These are phyloP conservation scores for Augochlorella aurata DNA, from an alignment of 2,888 invertebrate species.

Conservation along the genomic window DNA sequence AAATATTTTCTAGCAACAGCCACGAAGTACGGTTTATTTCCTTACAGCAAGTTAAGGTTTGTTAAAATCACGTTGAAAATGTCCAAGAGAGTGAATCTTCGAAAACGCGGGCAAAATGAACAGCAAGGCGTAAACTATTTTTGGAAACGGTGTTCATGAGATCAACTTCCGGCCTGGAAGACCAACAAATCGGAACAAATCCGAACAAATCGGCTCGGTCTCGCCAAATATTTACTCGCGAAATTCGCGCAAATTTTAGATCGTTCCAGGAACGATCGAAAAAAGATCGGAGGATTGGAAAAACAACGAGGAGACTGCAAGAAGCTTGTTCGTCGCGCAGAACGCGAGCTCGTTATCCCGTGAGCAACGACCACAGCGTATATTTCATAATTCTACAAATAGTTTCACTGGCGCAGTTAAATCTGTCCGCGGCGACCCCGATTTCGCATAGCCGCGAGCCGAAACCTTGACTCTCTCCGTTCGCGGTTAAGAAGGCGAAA, in stretches of 20 bases:
- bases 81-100: too few species aligned
- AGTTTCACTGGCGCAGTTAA: conserved; percentile 63
- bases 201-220: not conserved
- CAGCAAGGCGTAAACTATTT: too few species aligned
- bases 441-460: conserved; percentile 56
- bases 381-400: conserved; percentile 71
- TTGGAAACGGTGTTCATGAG: too few species aligned
- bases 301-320: conserved; percentile 16
- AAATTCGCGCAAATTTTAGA: not conserved
- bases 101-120: too few species aligned
- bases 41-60: not conserved
- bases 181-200: not conserved
- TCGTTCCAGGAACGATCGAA: not conserved
- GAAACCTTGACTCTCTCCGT: conserved; percentile 63
- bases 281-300: conserved; percentile 12
- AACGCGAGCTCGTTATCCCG: conserved; percentile 31
- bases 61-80: not conserved
- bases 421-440: conserved; percentile 58
- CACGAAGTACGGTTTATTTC: not conserved
- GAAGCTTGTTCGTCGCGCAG: conserved; percentile 36
- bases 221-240: not conserved
- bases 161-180: not conserved
- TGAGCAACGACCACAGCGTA: conserved; percentile 46
- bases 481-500: conserved; percentile 36
- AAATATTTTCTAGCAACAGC: not conserved